A percentile compares a stretch with the other conserved stretches of the same genome.
These are phyloP conservation scores for Leucophenga maculata DNA, from an alignment of 2,888 invertebrate species.

Conservation along the genomic window DNA sequence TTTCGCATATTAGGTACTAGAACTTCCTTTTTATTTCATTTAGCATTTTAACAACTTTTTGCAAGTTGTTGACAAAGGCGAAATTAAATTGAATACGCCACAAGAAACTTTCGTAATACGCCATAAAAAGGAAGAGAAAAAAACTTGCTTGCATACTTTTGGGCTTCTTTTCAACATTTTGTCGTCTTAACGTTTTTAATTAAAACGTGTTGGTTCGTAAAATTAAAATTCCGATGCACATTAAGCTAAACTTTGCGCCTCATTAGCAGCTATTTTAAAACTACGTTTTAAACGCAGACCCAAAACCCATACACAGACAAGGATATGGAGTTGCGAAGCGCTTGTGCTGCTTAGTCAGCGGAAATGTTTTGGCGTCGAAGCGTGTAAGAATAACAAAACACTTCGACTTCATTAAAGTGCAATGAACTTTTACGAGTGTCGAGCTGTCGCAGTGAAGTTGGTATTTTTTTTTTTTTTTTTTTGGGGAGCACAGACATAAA, in stretches of 20 bases:
- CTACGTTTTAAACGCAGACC: background rate
- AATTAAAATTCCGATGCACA: conserved; percentile 8
- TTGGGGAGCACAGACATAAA: background rate
- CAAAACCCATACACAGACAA: background rate
- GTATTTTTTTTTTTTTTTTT: too few species aligned
- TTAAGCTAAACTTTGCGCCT: conserved; percentile 25
- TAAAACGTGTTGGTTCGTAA: conserved; percentile 11
- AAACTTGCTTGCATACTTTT: conserved; percentile 34
- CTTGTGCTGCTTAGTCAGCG: conserved; percentile 23
- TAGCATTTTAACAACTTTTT: too few species aligned
- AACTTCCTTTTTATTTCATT: too few species aligned
- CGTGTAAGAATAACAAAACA: background rate
- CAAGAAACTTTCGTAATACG: conserved; percentile 56
- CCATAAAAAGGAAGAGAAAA: conserved; percentile 43
- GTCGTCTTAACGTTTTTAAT: conserved; percentile 18
- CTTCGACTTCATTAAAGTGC: conserved; percentile 52
- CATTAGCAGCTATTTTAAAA: conserved; percentile 31
- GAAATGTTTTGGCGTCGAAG: conserved; percentile 1
- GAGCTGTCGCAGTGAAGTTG: background rate
- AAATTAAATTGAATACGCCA: conserved; percentile 38
- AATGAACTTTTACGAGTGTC: conserved; percentile 47
- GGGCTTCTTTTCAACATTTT: background rate
- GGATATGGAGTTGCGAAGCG: background rate
- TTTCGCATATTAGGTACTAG: too few species aligned
- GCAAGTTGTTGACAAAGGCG: background rate